Conservation (phyloP, 2,888 invertebrate species). For the Drosophila siamana region DNA sequence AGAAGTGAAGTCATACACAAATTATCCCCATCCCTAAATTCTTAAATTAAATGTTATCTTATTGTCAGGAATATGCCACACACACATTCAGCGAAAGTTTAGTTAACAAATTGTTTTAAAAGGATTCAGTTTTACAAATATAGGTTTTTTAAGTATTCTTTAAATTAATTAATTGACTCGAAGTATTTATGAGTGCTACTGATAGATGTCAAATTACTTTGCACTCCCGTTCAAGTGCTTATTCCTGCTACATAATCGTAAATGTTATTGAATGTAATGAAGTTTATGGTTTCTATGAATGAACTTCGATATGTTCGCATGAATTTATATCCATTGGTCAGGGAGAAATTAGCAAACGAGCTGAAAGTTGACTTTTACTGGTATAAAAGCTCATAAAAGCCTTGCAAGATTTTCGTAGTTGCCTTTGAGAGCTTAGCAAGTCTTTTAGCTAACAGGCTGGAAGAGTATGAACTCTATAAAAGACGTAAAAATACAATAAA, state of each 20-base stretch:
- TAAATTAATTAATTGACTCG: not conserved
- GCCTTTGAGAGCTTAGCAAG: constrained; percentile 1
- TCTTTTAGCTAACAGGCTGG: constrained; percentile 1
- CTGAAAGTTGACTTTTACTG: not conserved
- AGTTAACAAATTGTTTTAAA: too few species aligned
- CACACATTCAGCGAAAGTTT: too few species aligned
- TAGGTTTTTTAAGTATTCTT: not conserved
- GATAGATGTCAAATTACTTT: not conserved
- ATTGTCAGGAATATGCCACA: too few species aligned
- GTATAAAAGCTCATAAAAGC: constrained; percentile 13
- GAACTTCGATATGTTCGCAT: constrained; percentile 16
- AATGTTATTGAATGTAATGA: constrained; percentile 1
- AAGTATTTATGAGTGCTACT: not conserved
- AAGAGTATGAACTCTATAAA: not conserved
- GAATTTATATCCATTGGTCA: constrained; percentile 21
- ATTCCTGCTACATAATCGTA: not conserved
- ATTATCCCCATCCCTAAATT: too few species aligned
- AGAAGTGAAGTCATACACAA: too few species aligned
- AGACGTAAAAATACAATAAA: not conserved
- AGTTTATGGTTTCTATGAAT: constrained; percentile 43
- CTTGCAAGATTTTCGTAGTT: constrained; percentile 4
- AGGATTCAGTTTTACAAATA: not conserved
- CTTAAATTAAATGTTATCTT: too few species aligned
- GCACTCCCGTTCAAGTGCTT: not conserved
- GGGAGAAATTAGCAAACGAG: constrained; percentile 8